A percentile compares a stretch with the other conserved stretches of the same genome.
phyloP scores from a whole-genome alignment of 2,113 vertebrate genomes.

The Antechinus flavipes region DNA sequence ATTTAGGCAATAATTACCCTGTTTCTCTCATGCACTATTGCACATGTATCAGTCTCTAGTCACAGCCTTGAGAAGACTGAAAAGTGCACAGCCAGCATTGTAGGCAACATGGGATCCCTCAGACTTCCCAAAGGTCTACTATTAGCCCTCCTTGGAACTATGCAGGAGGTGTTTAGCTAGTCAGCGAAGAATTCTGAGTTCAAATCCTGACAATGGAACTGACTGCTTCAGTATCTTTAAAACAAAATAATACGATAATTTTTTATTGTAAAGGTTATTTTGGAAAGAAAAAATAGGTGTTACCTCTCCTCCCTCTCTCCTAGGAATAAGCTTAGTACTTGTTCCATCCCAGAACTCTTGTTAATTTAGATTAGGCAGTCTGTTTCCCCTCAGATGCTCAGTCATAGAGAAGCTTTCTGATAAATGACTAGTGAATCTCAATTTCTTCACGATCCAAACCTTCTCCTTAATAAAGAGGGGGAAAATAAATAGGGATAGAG shows the following conservation, averaged over 20 bases:
- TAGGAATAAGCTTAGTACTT: background rate
- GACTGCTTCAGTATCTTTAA: background rate
- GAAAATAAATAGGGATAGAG: background rate
- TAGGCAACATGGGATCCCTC: background rate
- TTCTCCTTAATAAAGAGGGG: conserved; percentile 29
- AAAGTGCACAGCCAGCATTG: background rate
- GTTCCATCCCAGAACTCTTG: conserved; percentile 40
- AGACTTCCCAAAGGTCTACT: background rate
- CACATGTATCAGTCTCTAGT: rapidly evolving
- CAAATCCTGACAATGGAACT: background rate
- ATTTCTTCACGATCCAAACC: background rate
- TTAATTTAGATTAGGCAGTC: background rate
- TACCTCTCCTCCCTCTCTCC: background rate
- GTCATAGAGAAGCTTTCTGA: conserved; percentile 29
- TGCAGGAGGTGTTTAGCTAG: background rate
- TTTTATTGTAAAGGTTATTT: background rate
- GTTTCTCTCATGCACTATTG: background rate
- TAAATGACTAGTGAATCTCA: background rate
- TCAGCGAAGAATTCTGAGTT: background rate
- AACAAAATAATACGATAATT: background rate
- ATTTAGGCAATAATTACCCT: background rate
- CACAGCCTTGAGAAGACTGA: background rate
- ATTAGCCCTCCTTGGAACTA: background rate
- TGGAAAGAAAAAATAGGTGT: background rate
- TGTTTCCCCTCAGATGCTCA: conserved; percentile 9